These are phyloP conservation scores for Gracilinanus agilis DNA, from an alignment of 2,113 vertebrate species.

Conservation along the genomic window DNA sequence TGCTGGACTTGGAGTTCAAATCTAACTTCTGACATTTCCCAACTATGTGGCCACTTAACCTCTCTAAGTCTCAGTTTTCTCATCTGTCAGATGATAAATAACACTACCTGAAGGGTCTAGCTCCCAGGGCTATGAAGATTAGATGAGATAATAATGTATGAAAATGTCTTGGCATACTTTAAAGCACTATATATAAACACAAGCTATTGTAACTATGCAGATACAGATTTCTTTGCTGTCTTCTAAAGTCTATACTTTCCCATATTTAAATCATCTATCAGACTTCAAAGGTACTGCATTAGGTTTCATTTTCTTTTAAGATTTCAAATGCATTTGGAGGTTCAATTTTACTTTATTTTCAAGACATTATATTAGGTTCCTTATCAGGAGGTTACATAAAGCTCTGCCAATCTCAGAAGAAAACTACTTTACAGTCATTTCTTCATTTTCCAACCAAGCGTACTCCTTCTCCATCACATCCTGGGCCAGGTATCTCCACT, in stretches of 20 bases:
- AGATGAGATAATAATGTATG: neutral
- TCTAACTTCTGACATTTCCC: too few species aligned
- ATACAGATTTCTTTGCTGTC: neutral
- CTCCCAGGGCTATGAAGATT: neutral
- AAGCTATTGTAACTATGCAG: neutral
- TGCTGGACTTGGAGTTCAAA: neutral
- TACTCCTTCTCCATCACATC: neutral
- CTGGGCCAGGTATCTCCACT: neutral
- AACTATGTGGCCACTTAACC: neutral
- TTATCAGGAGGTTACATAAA: neutral
- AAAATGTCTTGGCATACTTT: neutral
- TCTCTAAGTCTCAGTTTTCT: neutral
- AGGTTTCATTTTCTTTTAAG: neutral
- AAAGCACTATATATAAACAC: neutral
- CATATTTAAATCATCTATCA: neutral
- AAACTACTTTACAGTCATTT: neutral
- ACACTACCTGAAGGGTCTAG: neutral
- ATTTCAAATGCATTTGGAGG: neutral
- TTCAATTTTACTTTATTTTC: neutral
- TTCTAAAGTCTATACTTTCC: neutral
- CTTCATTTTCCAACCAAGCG: too few species aligned
- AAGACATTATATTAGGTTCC: neutral
- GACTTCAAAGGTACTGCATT: neutral
- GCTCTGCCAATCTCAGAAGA: neutral
- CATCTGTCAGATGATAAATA: neutral